Base-by-base conservation (phyloP, 2,113 vertebrate genomes). In the Synchiropus splendidus region DNA sequence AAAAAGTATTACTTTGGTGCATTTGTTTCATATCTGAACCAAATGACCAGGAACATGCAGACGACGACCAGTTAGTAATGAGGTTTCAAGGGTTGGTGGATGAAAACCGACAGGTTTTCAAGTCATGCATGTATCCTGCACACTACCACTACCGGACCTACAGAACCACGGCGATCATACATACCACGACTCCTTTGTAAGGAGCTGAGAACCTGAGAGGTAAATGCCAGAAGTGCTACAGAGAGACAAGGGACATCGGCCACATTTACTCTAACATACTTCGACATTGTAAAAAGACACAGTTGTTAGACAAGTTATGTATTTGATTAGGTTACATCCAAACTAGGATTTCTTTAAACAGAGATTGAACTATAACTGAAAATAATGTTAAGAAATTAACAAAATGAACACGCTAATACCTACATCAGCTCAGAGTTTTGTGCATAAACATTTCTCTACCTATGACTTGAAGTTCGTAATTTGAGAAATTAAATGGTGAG, bases 181-280 rank as follows among this genome's bases (percentile, higher is more conserved):
- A 48, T 99, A 98, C 94, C 95, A 88, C 85, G 70, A 87, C 85
- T 88, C 90, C 92, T 88, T 91, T 91, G 50, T 85, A 87, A 73
- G 92, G 91, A 88, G 90, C 85, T 84, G 84, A 79, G 74, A 91
- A 95, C 76, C 92, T 92, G 83, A 98, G 89, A 75, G 92, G 91
- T 87, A 96, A 84, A 86, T 87, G 89, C 86, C 89, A 93, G 51
- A 64, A 93, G 51, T 77, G 86, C 94, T 98, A 89, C 70, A 77
- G 71, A 91, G 71, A 91, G 31, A 80, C 70, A 89, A 78, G 87
- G 77, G 70, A 80, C 59, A 83, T 61, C 32, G 66, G 58, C 63
- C 37, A 51, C 6, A 54, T 76, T 79, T 79, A 27, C 4, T 5
- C 21, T 27, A 5, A 8, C 21, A 27, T 27, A 27, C 4, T 27